Conservation (phyloP, 2,888 invertebrate species). For the Drepana falcataria region DNA sequence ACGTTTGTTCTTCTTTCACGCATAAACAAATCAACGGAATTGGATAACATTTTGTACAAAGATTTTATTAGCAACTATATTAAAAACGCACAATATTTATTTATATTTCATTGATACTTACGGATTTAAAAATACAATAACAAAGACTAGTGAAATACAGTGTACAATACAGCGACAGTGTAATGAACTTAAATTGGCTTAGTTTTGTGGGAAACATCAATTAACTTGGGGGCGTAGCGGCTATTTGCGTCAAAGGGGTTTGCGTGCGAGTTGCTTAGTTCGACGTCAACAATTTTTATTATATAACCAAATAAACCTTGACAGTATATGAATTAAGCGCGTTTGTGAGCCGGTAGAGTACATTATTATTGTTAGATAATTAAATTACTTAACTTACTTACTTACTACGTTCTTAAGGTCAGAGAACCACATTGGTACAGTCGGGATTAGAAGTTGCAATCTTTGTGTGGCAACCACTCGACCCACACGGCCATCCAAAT, state of each 20-base stretch:
- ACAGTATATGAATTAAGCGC: constrained; percentile 1
- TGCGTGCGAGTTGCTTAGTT: constrained; percentile 34
- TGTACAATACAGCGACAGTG: constrained; percentile 44
- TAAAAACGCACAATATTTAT: background rate
- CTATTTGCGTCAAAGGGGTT: constrained; percentile 38
- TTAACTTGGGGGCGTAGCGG: constrained; percentile 37
- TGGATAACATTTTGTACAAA: no score
- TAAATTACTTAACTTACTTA: no score
- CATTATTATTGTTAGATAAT: background rate
- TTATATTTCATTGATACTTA: background rate
- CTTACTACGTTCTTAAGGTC: no score
- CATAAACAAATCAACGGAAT: no score
- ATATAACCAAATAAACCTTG: constrained; percentile 7
- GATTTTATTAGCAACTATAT: no score
- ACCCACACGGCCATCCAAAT: no score
- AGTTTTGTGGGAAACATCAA: constrained; percentile 55
- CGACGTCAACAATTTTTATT: constrained; percentile 36
- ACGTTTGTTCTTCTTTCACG: no score
- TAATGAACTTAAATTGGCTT: constrained; percentile 54
- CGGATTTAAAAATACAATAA: constrained; percentile 25
- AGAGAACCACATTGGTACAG: no score
- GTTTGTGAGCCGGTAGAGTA: background rate
- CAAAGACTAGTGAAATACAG: constrained; percentile 44
- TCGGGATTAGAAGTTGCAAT: no score
- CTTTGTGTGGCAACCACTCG: no score